A percentile compares a stretch with the other conserved stretches of the same genome.
phyloP scores from a whole-genome alignment of 2,113 vertebrate genomes.

The Hucho hucho region DNA sequence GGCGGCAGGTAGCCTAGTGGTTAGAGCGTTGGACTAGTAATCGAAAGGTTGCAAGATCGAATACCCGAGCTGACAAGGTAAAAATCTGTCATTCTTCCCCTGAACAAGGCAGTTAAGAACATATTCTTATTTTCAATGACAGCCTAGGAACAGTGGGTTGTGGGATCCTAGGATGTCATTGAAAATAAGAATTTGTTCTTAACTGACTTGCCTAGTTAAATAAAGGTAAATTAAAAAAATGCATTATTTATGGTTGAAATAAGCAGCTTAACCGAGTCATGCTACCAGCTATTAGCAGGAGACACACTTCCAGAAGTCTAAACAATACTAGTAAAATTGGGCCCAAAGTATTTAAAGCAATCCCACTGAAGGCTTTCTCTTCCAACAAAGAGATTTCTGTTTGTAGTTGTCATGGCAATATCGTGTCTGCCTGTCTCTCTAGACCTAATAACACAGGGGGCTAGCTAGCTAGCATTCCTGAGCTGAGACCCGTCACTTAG shows the following conservation, averaged over 20 bases:
- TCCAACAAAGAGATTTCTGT: conserved; percentile 71
- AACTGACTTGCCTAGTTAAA: too few relatives aligned
- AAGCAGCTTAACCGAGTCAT: conserved; percentile 74
- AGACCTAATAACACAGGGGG: not conserved
- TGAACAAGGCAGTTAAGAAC: too few relatives aligned
- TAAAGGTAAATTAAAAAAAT: too few relatives aligned
- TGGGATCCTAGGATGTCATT: too few relatives aligned
- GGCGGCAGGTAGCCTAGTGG: too few relatives aligned
- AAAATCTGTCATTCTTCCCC: too few relatives aligned
- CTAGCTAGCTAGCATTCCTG: conserved; percentile 18
- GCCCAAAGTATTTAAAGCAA: conserved; percentile 60
- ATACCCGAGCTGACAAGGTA: too few relatives aligned
- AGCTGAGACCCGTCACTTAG: not conserved
- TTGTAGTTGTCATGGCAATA: conserved; percentile 70
- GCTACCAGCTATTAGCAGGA: conserved; percentile 75
- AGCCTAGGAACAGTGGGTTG: too few relatives aligned
- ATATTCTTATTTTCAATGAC: too few relatives aligned
- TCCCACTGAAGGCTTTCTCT: conserved; percentile 59
- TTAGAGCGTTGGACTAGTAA: too few relatives aligned
- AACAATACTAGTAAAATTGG: conserved; percentile 73
- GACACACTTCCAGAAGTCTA: conserved; percentile 74
- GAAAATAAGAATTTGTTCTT: too few relatives aligned
- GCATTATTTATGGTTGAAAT: conserved; percentile 77
- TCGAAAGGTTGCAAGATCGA: too few relatives aligned
- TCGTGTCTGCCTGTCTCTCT: conserved; percentile 25